A percentile compares a stretch with the other conserved stretches of the same genome.
phyloP scores from a whole-genome alignment of 2,888 invertebrate genomes.

The Leptura quadrifasciata region DNA sequence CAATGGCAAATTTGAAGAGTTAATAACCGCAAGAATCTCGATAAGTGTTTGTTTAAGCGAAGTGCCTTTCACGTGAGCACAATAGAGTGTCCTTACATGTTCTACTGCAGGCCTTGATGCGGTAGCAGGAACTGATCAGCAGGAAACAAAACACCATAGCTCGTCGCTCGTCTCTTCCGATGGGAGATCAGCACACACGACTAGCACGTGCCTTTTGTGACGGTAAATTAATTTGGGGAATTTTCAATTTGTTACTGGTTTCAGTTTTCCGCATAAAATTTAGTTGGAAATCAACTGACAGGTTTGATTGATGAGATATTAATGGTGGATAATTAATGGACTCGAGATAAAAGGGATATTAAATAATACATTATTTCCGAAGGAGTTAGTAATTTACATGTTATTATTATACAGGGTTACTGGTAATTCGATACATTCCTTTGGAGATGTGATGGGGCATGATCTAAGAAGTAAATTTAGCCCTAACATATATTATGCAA shows the following conservation, averaged over 20 bases:
- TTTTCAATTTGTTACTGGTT: slow-evolving; percentile 53
- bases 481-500: no score
- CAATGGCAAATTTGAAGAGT: slow-evolving; percentile 58
- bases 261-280: slow-evolving; percentile 39
- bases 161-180: slow-evolving; percentile 45
- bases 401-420: no score
- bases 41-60: slow-evolving; percentile 62
- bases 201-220: slow-evolving; percentile 62
- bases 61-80: slow-evolving; percentile 57
- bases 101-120: slow-evolving; percentile 33
- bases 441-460: no score
- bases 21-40: slow-evolving; percentile 65
- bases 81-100: slow-evolving; percentile 56
- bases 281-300: slow-evolving; percentile 20
- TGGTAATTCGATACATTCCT: no score
- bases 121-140: slow-evolving; percentile 49
- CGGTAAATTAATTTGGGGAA: slow-evolving; percentile 66
- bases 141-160: slow-evolving; percentile 57
- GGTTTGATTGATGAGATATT: slow-evolving; percentile 36
- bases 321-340: slow-evolving; percentile 17
- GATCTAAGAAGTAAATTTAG: no score
- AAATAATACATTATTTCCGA: no score
- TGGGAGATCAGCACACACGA: slow-evolving; percentile 56
- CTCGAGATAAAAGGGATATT: background rate
- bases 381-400: no score